Conservation (phyloP, 2,888 invertebrate species). For the Cosmopolites sordidus region DNA sequence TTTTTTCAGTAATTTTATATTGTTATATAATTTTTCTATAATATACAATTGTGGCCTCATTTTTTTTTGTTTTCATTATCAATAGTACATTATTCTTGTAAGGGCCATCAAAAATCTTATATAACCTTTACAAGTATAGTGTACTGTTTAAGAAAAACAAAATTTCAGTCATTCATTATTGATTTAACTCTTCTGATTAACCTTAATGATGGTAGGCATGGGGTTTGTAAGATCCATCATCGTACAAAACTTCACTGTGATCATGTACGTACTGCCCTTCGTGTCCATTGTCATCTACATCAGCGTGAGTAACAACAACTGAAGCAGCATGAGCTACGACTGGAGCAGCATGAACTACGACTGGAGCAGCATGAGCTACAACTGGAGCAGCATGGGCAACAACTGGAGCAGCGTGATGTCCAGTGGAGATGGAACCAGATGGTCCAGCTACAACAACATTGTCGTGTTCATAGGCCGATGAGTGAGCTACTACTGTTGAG, state of each 20-base stretch:
- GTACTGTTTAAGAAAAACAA: no score
- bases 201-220: background rate
- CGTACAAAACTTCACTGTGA: constrained; percentile 35
- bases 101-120: no score
- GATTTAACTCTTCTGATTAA: background rate
- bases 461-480: constrained; percentile 18
- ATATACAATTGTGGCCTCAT: no score
- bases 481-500: constrained; percentile 4
- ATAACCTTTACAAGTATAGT: no score
- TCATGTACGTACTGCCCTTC: constrained; percentile 38
- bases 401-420: background rate
- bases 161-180: no score
- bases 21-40: no score
- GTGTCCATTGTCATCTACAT: constrained; percentile 35
- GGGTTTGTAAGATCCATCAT: constrained; percentile 39
- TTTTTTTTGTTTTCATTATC: no score
- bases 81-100: no score
- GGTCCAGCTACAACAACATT: constrained; percentile 34
- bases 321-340: no score
- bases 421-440: constrained; percentile 24
- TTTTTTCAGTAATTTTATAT: no score
- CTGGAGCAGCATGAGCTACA: constrained; percentile 20
- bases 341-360: constrained; percentile 21
- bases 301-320: constrained; percentile 27
- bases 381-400: constrained; percentile 10